Base-by-base conservation (phyloP, 2,797 vertebrate genomes). In the Nyctibius grandis region DNA sequence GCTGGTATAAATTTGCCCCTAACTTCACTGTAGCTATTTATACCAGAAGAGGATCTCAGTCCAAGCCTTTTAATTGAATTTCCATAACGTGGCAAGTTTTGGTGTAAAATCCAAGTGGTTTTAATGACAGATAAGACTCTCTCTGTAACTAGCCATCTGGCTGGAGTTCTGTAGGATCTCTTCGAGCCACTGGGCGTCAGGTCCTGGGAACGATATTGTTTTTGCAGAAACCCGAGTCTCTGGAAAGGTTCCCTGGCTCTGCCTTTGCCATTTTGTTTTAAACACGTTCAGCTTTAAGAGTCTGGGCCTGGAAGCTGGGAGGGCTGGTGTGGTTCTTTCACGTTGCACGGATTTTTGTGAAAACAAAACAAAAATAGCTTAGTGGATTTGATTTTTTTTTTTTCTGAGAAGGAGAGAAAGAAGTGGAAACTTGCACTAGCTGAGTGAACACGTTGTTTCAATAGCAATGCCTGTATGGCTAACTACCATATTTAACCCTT, bases 211-310 rank as follows among this genome's bases (percentile, higher is more conserved):
- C n/a, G 45, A 40, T 56, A 21, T 44, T 89, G 60, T 61, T 88
- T 92, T 74, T 77, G 70, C 47, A 92, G 94, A 75, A 97, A 93
- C 64, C 31, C 6, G n/a, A 96, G 45, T 47, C 38, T 15, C 87
- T 93, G 81, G 86, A 79, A 78, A 34, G 28, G 13, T 73, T 91
- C 72, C 74, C 88, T 61, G 57, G 73, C 93, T 93, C 89, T 88
- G 80, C 57, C 67, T 95, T 96, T 95, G 75, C 84, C 88, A 79
- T 92, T 93, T 94, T 72, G 83, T 73, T 93, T 81, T 87, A 93
- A 92, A 91, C 51, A 81, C 29, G 22, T 94, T 97, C 93, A 88
- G 64, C 76, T 90, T 85, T 51, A 18, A 18, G 5, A 90, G 72
- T 45, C 93, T 91, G 82, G 72, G 75, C 42, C 88, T 76, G 82